These are phyloP conservation scores for Oegoconia quadripuncta DNA, from an alignment of 2,888 invertebrate genomes.

Conservation along the genomic window DNA sequence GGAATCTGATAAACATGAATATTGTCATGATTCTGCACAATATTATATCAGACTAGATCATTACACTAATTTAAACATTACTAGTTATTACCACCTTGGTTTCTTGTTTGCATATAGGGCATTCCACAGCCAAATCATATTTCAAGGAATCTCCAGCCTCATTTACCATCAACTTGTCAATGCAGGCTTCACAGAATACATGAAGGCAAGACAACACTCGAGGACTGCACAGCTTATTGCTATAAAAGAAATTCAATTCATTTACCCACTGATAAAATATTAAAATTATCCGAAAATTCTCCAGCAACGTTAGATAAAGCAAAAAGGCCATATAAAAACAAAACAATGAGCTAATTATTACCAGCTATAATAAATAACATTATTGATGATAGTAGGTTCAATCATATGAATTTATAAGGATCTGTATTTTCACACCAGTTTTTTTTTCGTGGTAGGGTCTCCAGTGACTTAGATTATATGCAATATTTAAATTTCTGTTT, in stretches of 20 bases:
- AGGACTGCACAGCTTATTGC: slow-evolving; percentile 88
- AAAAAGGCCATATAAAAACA: too few relatives aligned
- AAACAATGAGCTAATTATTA: too few relatives aligned
- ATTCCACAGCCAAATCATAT: slow-evolving; percentile 82
- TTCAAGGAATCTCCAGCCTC: slow-evolving; percentile 84
- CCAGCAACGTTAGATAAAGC: too few relatives aligned
- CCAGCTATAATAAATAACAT: too few relatives aligned
- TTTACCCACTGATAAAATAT: too few relatives aligned
- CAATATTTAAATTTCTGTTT: not conserved
- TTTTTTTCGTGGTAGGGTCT: too few relatives aligned
- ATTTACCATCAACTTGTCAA: slow-evolving; percentile 87
- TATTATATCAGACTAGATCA: not conserved
- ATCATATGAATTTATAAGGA: too few relatives aligned
- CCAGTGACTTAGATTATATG: too few relatives aligned
- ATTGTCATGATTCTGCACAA: slow-evolving; percentile 12
- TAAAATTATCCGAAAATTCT: too few relatives aligned
- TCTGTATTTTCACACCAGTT: too few relatives aligned
- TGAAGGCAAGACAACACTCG: slow-evolving; percentile 95
- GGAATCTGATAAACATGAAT: slow-evolving; percentile 76
- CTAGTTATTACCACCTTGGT: slow-evolving; percentile 82
- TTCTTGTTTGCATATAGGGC: slow-evolving; percentile 91
- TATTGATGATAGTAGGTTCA: too few relatives aligned
- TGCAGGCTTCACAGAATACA: slow-evolving; percentile 95
- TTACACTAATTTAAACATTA: slow-evolving; percentile 1
- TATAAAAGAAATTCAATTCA: slow-evolving; percentile 57